Conservation (phyloP, 92 coral and sea anemone species). For the Galaxea fascicularis region DNA sequence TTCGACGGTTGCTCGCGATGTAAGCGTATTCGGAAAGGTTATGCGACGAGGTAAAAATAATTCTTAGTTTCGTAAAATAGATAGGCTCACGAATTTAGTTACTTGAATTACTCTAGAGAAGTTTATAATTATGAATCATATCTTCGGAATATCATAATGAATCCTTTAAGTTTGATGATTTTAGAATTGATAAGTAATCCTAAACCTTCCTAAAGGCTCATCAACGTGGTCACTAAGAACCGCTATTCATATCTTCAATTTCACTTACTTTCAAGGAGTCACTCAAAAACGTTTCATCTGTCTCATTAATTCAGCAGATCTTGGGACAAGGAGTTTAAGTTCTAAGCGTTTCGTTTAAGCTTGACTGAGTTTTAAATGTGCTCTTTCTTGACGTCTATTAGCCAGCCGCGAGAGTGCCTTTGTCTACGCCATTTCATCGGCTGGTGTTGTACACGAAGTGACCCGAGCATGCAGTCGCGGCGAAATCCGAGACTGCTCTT, state of each 20-base stretch:
- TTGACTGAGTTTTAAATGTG: neutral
- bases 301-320: conserved; percentile 16
- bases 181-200: neutral
- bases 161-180: neutral
- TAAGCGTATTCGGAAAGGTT: conserved; percentile 94
- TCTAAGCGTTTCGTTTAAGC: neutral
- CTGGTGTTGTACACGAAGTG: conserved; percentile 97
- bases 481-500: conserved; percentile 88
- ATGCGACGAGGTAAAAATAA: conserved; percentile 79
- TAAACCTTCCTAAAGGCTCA: neutral
- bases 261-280: conserved; percentile 39
- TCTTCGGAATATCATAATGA: neutral
- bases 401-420: conserved; percentile 97
- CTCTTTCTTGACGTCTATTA: conserved; percentile 28
- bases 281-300: neutral
- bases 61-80: neutral
- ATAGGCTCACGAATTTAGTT: neutral
- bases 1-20: conserved; percentile 90
- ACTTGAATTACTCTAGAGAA: neutral
- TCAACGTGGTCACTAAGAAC: neutral
- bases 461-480: conserved; percentile 97
- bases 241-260: conserved; percentile 9
- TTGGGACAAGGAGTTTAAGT: conserved; percentile 8
- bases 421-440: conserved; percentile 95
- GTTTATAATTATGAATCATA: neutral